Conservation (phyloP, 2,888 invertebrate genomes). For the Polydrusus pterygomalis region DNA sequence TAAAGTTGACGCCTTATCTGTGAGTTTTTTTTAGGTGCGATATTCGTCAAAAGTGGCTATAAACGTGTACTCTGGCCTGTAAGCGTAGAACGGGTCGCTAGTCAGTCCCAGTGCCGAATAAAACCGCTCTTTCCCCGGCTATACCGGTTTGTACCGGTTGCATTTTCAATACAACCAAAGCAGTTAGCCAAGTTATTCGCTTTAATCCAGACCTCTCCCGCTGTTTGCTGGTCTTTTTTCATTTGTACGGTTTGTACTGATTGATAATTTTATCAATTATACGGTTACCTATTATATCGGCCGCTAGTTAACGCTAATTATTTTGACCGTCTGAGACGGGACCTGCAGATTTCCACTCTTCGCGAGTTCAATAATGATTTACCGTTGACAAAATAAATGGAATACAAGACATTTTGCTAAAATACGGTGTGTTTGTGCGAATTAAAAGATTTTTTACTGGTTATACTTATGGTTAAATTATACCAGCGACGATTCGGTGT, state of each 20-base stretch:
- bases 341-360: neutral
- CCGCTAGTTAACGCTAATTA: conserved; percentile 14
- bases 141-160: conserved; percentile 70
- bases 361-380: conserved; percentile 57
- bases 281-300: conserved; percentile 1
- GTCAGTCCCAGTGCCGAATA: conserved; percentile 64
- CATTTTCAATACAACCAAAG: conserved; percentile 57
- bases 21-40: neutral
- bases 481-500: conserved; percentile 9
- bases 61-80: conserved; percentile 44
- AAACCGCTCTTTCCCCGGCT: conserved; percentile 70
- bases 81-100: conserved; percentile 36
- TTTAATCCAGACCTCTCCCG: conserved; percentile 65
- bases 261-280: neutral
- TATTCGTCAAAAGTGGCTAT: neutral
- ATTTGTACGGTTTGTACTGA: conserved; percentile 1
- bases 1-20: neutral
- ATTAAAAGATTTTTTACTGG: neutral
- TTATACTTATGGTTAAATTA: conserved; percentile 47
- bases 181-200: conserved; percentile 59
- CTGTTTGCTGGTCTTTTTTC: conserved; percentile 23
- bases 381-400: conserved; percentile 59
- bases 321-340: conserved; percentile 10
- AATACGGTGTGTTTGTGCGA: conserved; percentile 42
- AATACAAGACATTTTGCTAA: conserved; percentile 60